Evolutionary conservation across 2,113 vertebrate species (phyloP), one percentile per base, ranked within the genome.

Genomic region (Sphaerodactylus townsendi): DNA sequence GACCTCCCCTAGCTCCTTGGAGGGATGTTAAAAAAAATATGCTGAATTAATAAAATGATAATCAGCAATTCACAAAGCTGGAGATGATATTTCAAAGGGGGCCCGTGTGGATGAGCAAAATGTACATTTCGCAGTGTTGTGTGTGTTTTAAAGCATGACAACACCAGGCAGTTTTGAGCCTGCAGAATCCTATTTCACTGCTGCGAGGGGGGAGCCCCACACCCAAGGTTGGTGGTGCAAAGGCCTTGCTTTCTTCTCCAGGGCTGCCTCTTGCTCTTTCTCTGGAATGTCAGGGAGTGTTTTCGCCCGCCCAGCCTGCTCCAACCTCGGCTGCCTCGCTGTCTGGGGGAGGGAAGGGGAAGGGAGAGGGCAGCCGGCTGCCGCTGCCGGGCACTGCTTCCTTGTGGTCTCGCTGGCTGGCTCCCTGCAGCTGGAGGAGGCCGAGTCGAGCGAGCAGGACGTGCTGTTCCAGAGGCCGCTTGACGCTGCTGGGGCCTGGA

Each of bases 381-480:
- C 39, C 15, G 69, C 65, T 59, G 37, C 39, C 62, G 64, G 71
- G n/a, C 69, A 65, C 70, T 15, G 79, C 41, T 65, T 15, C 59
- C 71, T 84, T 68, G 79, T 69, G 64, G 73, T 41, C 48, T 75
- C 28, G 25, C 65, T 76, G 56, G 44, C 65, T 83, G 74, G 37
- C 74, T 84, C 65, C 48, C 23, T 70, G 74, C 65, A 84, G 82
- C 82, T 84, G 75, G 74, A 84, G 65, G 65, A 59, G 75, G 82
- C 75, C 69, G 82, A 39, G 68, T 28, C 2, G 48, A 70, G 37
- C 44, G 21, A 85, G 84, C 41, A 56, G 78, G 84, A 76, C 64
- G 37, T 85, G 78, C 78, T 81, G 84, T 86, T 86, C 71, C 71
- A 56, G 59, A 81, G 77, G 65, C 74, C 6, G 72, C 48, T 78